Evolutionary conservation across 2,888 invertebrate species (phyloP).

Genomic region (Xestia sexstrigata): DNA sequence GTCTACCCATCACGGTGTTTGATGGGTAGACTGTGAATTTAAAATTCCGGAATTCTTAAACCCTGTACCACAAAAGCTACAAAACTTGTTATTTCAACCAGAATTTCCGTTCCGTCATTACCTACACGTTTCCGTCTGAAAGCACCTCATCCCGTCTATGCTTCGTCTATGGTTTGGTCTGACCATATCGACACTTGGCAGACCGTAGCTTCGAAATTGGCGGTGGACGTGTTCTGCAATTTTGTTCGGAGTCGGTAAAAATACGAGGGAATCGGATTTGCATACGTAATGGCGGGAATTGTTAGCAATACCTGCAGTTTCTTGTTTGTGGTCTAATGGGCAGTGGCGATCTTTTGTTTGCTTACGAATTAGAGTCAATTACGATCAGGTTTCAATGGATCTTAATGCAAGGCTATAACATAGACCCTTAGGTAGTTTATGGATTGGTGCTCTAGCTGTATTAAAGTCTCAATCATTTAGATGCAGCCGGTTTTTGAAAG

Average conservation of each 20-base stretch:
- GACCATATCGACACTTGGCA: conserved; percentile 60
- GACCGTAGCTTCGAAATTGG: conserved; percentile 50
- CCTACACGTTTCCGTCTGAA: conserved; percentile 31
- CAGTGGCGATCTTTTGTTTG: conserved; percentile 26
- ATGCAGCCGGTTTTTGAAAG: not conserved
- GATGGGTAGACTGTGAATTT: too few relatives aligned
- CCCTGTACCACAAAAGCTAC: not conserved
- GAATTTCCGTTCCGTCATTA: not conserved
- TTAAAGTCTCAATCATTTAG: not conserved
- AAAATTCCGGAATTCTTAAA: not conserved
- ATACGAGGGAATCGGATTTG: conserved; percentile 46
- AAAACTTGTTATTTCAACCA: not conserved
- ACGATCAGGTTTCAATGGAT: conserved; percentile 5
- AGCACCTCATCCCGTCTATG: conserved; percentile 10
- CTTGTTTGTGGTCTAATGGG: conserved; percentile 37
- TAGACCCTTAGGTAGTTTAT: not conserved
- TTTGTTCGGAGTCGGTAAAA: conserved; percentile 45
- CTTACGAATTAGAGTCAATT: conserved; percentile 33
- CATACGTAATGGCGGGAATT: conserved; percentile 52
- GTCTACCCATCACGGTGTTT: not conserved
- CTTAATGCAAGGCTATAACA: conserved; percentile 16
- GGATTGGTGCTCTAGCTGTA: not conserved
- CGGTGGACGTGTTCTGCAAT: conserved; percentile 47
- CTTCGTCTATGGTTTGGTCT: conserved; percentile 29
- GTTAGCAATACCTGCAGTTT: conserved; percentile 33